A percentile compares a stretch with the other conserved stretches of the same genome.
Conservation (phyloP, 2,113 vertebrate species). For the Paralichthys olivaceus region DNA sequence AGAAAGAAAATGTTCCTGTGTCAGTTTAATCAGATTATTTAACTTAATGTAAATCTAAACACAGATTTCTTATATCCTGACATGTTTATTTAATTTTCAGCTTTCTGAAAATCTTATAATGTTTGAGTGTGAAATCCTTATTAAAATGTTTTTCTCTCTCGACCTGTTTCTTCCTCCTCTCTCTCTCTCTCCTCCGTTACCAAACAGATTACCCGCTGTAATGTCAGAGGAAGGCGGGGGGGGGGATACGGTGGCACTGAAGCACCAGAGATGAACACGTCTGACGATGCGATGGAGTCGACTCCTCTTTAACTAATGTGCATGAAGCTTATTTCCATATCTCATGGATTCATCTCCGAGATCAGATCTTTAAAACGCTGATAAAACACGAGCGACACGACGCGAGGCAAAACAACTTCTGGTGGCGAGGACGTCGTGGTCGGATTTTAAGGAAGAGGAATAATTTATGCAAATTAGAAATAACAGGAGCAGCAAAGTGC, state of each 20-base stretch:
- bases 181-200: conserved; percentile 13
- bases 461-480: conserved; percentile 47
- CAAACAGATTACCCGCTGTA: conserved; percentile 54
- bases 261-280: conserved; percentile 56
- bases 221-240: conserved; percentile 28
- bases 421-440: conserved; percentile 7
- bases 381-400: neutral
- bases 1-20: no score
- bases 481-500: conserved; percentile 22
- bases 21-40: conserved; percentile 39
- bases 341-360: conserved; percentile 47
- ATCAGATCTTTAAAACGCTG: conserved; percentile 26
- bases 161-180: conserved; percentile 4
- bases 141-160: conserved; percentile 63
- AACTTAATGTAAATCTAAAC: conserved; percentile 34
- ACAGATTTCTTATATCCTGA: conserved; percentile 25
- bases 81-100: conserved; percentile 47
- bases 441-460: conserved; percentile 38
- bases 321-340: conserved; percentile 46
- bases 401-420: neutral
- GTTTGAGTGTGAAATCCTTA: conserved; percentile 41
- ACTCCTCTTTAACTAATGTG: conserved; percentile 28
- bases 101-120: neutral
- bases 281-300: neutral
- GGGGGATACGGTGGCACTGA: conserved; percentile 22